Percentiles rank a stretch among this genome's conserved stretches.
phyloP scores from a whole-genome alignment of 2,888 invertebrate species.

The Brenthis ino region DNA sequence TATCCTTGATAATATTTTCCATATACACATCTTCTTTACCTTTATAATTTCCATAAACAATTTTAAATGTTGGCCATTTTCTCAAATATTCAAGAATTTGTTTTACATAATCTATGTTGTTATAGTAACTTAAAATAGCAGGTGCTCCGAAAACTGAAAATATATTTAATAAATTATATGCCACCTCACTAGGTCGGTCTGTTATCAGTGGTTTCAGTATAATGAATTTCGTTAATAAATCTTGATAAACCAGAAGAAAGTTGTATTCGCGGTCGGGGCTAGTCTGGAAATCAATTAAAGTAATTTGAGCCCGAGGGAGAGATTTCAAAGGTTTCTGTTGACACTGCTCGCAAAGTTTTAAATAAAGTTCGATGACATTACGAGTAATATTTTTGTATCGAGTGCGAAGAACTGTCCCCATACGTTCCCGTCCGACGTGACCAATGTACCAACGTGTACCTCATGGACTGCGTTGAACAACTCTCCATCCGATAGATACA shows the following conservation, averaged over 20 bases:
- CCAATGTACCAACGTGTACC: conserved; percentile 1
- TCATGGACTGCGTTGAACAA: conserved; percentile 3
- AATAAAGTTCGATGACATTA: conserved; percentile 8
- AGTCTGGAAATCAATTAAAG: conserved; percentile 13
- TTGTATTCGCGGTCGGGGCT: conserved; percentile 11
- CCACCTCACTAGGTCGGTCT: neutral
- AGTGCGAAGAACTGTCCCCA: conserved; percentile 4
- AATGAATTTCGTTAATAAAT: conserved; percentile 12
- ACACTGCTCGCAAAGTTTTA: conserved; percentile 4
- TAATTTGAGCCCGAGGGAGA: conserved; percentile 1
- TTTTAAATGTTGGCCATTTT: conserved; percentile 9
- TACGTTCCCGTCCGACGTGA: conserved; percentile 7
- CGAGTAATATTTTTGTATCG: conserved; percentile 8
- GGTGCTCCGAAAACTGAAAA: conserved; percentile 10
- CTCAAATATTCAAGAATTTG: conserved; percentile 1
- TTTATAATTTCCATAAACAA: conserved; percentile 1
- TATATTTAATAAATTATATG: conserved; percentile 15
- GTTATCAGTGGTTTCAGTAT: conserved; percentile 9
- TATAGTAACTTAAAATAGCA: conserved; percentile 10
- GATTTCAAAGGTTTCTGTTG: conserved; percentile 2
- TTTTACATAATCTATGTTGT: conserved; percentile 10
- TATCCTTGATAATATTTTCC: conserved; percentile 5
- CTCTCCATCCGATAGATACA: conserved; percentile 14
- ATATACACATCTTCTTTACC: neutral
- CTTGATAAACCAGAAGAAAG: conserved; percentile 11